Conservation (phyloP, 2,797 vertebrate species). For the Heliangelus exortis region DNA sequence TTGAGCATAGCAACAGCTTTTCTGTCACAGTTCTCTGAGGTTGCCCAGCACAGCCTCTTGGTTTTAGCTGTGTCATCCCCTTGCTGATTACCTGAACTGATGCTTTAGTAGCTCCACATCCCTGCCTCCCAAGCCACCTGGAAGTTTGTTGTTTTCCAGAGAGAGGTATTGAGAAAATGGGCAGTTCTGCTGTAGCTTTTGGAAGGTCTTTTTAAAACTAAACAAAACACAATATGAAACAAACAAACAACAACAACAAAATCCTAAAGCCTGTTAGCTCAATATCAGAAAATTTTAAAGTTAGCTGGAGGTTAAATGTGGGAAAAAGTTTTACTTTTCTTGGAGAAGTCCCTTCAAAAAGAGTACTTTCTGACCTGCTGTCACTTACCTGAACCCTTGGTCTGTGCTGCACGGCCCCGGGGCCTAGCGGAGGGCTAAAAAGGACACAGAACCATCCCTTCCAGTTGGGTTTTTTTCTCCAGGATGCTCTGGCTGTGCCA, state of each 20-base stretch:
- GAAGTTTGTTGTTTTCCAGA: not conserved
- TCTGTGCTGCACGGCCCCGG: not conserved
- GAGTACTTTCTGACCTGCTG: not conserved
- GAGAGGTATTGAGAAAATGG: not conserved
- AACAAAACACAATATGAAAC: not conserved
- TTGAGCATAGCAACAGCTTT: not conserved
- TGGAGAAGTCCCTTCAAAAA: not conserved
- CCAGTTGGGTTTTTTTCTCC: not conserved
- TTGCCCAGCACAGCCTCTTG: not conserved
- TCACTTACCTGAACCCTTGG: not conserved
- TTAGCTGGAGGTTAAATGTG: not conserved
- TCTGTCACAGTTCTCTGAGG: not conserved
- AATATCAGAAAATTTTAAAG: not conserved
- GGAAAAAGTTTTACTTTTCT: not conserved
- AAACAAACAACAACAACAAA: not conserved
- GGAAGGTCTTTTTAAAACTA: not conserved
- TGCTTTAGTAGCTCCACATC: not conserved
- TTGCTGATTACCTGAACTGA: not conserved
- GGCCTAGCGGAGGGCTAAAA: not conserved
- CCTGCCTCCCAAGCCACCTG: fast-evolving
- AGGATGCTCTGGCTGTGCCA: not conserved
- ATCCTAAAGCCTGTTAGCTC: not conserved
- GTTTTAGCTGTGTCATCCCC: not conserved
- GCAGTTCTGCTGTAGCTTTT: not conserved
- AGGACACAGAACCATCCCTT: not conserved